Evolutionary conservation across 2,797 vertebrate genomes (phyloP).

Genomic region (Orestias chungarensis): DNA sequence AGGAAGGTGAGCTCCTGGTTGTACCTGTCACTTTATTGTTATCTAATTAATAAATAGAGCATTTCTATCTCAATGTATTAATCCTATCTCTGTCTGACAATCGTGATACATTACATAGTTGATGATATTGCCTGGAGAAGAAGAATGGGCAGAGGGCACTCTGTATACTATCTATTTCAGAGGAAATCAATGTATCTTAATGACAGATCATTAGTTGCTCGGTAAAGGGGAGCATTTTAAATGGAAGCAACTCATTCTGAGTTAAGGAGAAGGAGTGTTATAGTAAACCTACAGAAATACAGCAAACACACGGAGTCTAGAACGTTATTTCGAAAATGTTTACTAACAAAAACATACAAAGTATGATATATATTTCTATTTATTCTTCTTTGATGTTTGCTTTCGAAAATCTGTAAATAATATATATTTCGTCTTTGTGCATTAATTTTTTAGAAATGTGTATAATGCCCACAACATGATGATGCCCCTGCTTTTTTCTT

Average conservation of each 20-base stretch:
- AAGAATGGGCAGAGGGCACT: constrained; percentile 47
- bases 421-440: not conserved
- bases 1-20: not conserved
- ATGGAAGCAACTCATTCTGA: constrained; percentile 68
- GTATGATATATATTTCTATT: not conserved
- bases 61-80: constrained; percentile 22
- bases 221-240: constrained; percentile 65
- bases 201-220: constrained; percentile 74
- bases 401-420: not conserved
- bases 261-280: constrained; percentile 55
- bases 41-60: constrained; percentile 23
- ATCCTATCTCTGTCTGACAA: constrained; percentile 38
- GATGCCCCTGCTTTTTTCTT: not conserved
- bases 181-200: constrained; percentile 78
- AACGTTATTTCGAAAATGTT: not conserved
- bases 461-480: not conserved
- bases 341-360: not conserved
- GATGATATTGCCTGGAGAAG: constrained; percentile 50
- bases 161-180: constrained; percentile 50
- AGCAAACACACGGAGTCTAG: not conserved
- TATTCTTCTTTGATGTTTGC: not conserved
- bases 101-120: constrained; percentile 36
- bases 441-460: not conserved
- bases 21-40: constrained; percentile 2
- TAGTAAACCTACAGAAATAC: not conserved